Evolutionary conservation across 2,888 invertebrate species (phyloP).

Genomic region (Seira sanloemensis): DNA sequence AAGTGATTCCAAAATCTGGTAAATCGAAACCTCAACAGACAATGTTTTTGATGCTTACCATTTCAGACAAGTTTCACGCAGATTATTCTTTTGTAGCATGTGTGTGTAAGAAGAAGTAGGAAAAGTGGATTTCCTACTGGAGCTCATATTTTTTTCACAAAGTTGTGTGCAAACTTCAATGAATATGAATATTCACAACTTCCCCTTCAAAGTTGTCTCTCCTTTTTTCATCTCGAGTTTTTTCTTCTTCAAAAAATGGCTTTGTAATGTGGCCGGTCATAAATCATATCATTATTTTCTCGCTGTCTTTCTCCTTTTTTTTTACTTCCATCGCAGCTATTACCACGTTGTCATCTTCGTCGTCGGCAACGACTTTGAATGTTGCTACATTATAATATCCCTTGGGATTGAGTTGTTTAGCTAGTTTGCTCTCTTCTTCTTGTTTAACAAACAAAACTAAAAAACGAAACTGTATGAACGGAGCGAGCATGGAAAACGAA

Average conservation of each 20-base stretch:
- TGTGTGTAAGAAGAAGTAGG: not conserved
- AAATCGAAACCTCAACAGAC: not conserved
- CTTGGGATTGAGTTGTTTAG: constrained; percentile 62
- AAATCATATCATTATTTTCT: constrained; percentile 64
- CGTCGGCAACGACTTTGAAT: constrained; percentile 58
- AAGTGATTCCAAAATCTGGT: not conserved
- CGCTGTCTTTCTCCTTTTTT: constrained; percentile 45
- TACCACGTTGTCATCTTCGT: constrained; percentile 47
- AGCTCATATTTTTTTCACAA: not conserved
- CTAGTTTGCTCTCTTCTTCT: constrained; percentile 40
- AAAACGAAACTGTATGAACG: too few species aligned
- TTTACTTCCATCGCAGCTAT: constrained; percentile 32
- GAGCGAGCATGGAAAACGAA: constrained; percentile 1
- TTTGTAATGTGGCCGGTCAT: constrained; percentile 56
- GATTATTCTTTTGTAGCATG: not conserved
- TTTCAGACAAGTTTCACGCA: not conserved
- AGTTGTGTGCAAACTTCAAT: not conserved
- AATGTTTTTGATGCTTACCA: too few species aligned
- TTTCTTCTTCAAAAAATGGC: constrained; percentile 5
- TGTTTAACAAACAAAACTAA: constrained; percentile 1
- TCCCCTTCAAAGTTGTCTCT: not conserved
- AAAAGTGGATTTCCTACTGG: not conserved
- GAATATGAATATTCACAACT: constrained; percentile 9
- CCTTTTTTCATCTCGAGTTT: not conserved
- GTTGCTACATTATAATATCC: constrained; percentile 48